These are phyloP conservation scores for Ochlodes sylvanus DNA, from an alignment of 2,888 invertebrate genomes.

Conservation along the genomic window DNA sequence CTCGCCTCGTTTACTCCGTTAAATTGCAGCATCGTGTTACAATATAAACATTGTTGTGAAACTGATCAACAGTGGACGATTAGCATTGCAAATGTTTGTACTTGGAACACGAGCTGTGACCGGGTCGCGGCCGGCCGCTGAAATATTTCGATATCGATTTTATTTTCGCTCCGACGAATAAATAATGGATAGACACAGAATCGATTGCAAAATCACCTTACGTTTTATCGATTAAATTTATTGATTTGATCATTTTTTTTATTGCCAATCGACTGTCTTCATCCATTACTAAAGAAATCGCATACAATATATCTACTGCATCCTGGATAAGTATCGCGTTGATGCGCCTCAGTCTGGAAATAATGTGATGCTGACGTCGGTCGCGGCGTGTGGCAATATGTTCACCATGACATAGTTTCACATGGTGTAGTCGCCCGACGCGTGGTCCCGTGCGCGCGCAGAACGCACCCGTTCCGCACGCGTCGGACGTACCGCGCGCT, in stretches of 20 bases:
- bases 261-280: background rate
- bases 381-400: too few relatives aligned
- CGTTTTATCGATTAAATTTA: background rate
- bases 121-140: conserved; percentile 50
- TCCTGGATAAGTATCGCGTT: conserved; percentile 8
- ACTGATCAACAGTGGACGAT: conserved; percentile 39
- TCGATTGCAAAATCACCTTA: too few relatives aligned
- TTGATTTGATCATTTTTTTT: background rate
- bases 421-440: too few relatives aligned
- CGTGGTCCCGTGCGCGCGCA: too few relatives aligned
- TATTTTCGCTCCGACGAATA: conserved; percentile 6
- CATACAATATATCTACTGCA: conserved; percentile 16
- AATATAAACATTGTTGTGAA: conserved; percentile 36
- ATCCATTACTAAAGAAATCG: conserved; percentile 24
- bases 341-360: background rate
- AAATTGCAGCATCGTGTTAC: conserved; percentile 33
- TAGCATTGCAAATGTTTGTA: conserved; percentile 46
- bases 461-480: too few relatives aligned
- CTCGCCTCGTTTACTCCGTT: conserved; percentile 24
- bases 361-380: too few relatives aligned
- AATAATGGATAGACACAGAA: conserved; percentile 37
- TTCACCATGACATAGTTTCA: too few relatives aligned
- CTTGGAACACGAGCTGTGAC: conserved; percentile 54
- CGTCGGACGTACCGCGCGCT: too few relatives aligned
- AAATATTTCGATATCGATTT: conserved; percentile 13